Evolutionary conservation across 23 tunicate genomes (phyloP), one percentile per base, ranked within the genome.

Genomic region (Oikopleura dioica): DNA sequence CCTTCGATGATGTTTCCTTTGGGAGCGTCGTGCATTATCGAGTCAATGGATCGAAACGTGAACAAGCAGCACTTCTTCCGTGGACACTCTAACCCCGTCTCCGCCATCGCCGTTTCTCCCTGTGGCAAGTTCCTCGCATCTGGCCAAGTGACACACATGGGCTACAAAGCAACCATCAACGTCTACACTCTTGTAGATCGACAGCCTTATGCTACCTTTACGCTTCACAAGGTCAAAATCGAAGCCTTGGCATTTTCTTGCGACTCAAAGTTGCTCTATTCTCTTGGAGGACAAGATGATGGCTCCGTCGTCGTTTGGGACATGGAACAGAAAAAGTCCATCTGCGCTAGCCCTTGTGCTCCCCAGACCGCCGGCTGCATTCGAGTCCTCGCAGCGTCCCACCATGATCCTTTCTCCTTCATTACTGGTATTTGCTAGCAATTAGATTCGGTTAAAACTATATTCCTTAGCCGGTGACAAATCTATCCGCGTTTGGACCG

Each of bases 81-180:
- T 0, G 98, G 98, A 1, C 98, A 92, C 50, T 78, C 81, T 16
- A 92, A 85, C 82, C 87, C 80, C 76, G 84, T 85, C 35, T 92
- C 98, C 0, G 87, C 95, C 69, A 5, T 92, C 1, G 75, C 87
- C 51, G 83, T 92, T 23, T 92, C 98, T 26, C 87, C 82, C 76
- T 82, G 86, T 75, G 98, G 98, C 36, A 89, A 77, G 68, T 92
- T 82, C 67, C 44, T 92, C 37, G 98, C 98, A n/a, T 82, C 94
- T 0, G 98, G 98, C 76, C 98, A 92, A 76, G 98, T 92, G 16
- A 92, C 98, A n/a, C 88, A 83, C 79, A 92, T 92, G 98, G 98
- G 98, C 1, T 92, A 86, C 68, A 85, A 92, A 76, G 94, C 94
- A 1, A 82, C 75, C 76, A 78, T 82, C 32, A 83, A 82, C 0